Base-by-base conservation (phyloP, 1,140 invertebrate genomes). In the Sycobia sp. region DNA sequence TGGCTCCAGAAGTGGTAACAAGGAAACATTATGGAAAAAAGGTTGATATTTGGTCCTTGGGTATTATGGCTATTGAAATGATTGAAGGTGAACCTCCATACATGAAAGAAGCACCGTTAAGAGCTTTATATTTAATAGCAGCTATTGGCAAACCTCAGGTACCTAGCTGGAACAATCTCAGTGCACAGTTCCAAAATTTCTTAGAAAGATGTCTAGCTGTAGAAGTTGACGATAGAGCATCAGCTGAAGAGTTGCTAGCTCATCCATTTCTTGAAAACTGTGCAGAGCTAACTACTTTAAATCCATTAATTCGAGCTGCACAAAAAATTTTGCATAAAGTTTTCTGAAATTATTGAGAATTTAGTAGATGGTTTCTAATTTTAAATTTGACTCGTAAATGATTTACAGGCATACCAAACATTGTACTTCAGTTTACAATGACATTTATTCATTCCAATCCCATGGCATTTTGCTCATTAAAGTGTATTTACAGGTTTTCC, bases 31-130 rank as follows among this genome's bases (percentile, higher is more conserved):
- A 92, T 68, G 91, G 91, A 5, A 92, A 91, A 64, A 97, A 96
- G 78, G 94, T 98, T 1, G 96, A 98, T 77, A 94, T 97, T 29
- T 98, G 96, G 96, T 94, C 91, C 0, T 81, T 96, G 25, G 96
- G 96, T 14, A 98, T 99, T 47, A 97, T 99, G 96, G 94, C 94
- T 1, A 96, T 97, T 68, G 97, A 99, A 83, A 99, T 99, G 96
- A 93, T 98, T 38, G 95, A 98, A 75, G 96, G 96, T 1, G 94
- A 98, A 77, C 97, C 97, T 8, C 77, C 77, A 11, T 79, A 79
- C 32, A 76, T 79, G 76, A 78, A 78, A 23, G 96, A 99, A 83
- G 92, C 94, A 16, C 96, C 95, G 8, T 78, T 99, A 9, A 87
- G 95, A 80, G 96, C 96, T 5, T 83, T 98, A 16, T 99, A 98